Evolutionary conservation across 2,113 vertebrate species (phyloP), one percentile per base, ranked within the genome.

Genomic region (Dendropsophus ebraccatus): DNA sequence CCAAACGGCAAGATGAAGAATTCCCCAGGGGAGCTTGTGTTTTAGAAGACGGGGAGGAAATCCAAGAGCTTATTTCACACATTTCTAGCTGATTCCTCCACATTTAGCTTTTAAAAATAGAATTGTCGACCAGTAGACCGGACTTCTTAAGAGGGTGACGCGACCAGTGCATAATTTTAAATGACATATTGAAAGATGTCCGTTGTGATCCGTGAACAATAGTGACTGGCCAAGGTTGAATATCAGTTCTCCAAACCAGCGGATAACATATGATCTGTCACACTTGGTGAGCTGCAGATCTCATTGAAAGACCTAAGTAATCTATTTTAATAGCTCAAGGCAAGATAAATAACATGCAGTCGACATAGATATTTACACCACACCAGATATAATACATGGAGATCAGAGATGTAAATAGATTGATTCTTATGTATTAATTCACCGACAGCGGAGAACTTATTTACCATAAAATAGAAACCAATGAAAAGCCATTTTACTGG

Each of bases 21-120:
- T 81, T 80, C 76, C 77, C 67, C 49, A 10, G 35, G 65, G 75
- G 50, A 56, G 54, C 73, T 65, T 76, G 73, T 65, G 54, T 65
- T 84, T 84, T 62, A 65, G 83, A 84, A 65, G 56, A 84, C 49
- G 83, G 19, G 23, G 83, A 65, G 72, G 73, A 84, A 76, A 76
- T 47, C 37, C 25, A 60, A 77, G 73, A 84, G 82, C 37, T 16
- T 50, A 76, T 84, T 84, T 84, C 72, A 84, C 72, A 84, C 73
- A 62, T 76, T 84, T 77, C 37, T 25, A 84, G 58, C 54, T 65
- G 58, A 58, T 54, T 83, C 56, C 30, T 14, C 41, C 67, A 74
- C 35, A 83, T 74, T 83, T 84, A 45, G n/a, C 16, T 45, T 45
- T 73, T 37, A 47, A 83, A 81, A 69, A 80, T 62, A 80, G 52